Evolutionary conservation across 2,113 vertebrate species (phyloP).

Genomic region (Tympanuchus pallidicinctus): DNA sequence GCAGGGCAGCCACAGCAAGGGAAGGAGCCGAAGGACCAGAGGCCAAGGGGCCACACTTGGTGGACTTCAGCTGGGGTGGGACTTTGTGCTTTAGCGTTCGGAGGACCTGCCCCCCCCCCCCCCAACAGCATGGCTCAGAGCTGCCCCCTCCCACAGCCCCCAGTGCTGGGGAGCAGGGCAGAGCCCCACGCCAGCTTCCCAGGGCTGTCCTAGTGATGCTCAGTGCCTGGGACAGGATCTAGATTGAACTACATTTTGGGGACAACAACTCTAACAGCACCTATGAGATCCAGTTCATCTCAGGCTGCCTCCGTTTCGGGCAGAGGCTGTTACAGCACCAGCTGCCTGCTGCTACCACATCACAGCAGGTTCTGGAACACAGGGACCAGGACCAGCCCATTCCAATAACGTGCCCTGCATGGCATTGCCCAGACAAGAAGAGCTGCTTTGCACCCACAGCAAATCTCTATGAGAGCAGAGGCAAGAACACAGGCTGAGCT

Average conservation of each 20-base stretch:
- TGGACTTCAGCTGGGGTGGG: not conserved
- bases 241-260: not conserved
- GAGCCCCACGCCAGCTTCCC: accelerated
- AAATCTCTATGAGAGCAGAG: not conserved
- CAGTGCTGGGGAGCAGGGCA: accelerated
- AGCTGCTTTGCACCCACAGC: not conserved
- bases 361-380: not conserved
- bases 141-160: not conserved
- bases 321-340: not conserved
- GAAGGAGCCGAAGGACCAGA: not conserved
- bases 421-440: not conserved
- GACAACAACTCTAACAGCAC: not conserved
- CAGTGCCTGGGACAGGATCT: not conserved
- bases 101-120: not conserved
- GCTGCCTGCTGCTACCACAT: not conserved
- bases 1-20: not conserved
- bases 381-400: not conserved
- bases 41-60: not conserved
- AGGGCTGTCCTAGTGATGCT: not conserved
- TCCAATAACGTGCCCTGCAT: not conserved
- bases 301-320: not conserved
- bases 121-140: not conserved
- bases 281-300: not conserved
- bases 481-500: not conserved
- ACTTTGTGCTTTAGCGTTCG: slow-evolving; percentile 45